These are phyloP conservation scores for Pagrus major DNA, from an alignment of 2,113 vertebrate genomes.

Conservation along the genomic window DNA sequence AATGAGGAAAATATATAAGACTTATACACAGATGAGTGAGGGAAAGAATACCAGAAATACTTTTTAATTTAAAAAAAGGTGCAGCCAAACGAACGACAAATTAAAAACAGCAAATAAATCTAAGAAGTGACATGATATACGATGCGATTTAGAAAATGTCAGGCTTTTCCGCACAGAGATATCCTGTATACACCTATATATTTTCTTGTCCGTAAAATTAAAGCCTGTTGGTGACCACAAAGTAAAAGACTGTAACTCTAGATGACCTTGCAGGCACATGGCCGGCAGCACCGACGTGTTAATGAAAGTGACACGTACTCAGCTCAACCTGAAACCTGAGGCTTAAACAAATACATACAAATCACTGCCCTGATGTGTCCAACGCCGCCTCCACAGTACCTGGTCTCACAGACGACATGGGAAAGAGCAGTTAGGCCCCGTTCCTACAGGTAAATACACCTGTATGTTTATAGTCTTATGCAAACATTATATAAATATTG, in stretches of 20 bases:
- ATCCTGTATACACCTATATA: not conserved
- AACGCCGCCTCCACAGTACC: constrained; percentile 40
- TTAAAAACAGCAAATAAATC: not conserved
- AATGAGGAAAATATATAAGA: not conserved
- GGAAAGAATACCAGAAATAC: not conserved
- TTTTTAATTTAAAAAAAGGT: not conserved
- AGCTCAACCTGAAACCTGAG: constrained; percentile 66
- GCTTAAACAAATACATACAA: constrained; percentile 77
- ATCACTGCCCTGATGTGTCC: constrained; percentile 62
- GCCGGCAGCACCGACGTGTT: constrained; percentile 58
- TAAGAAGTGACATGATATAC: not conserved
- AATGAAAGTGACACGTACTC: constrained; percentile 74
- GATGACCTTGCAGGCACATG: constrained; percentile 63
- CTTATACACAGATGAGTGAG: not conserved
- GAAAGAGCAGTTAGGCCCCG: not conserved
- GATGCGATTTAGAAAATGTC: constrained; percentile 7
- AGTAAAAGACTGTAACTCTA: constrained; percentile 56
- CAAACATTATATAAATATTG: constrained; percentile 79
- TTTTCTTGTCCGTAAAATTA: constrained; percentile 36
- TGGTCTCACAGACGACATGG: constrained; percentile 28
- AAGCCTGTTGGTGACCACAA: constrained; percentile 36
- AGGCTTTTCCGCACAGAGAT: not conserved
- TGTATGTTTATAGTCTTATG: constrained; percentile 75
- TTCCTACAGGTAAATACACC: constrained; percentile 80
- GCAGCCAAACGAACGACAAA: not conserved